phyloP scores from a whole-genome alignment of 2,797 vertebrate species.

The Enteromius paludinosus region DNA sequence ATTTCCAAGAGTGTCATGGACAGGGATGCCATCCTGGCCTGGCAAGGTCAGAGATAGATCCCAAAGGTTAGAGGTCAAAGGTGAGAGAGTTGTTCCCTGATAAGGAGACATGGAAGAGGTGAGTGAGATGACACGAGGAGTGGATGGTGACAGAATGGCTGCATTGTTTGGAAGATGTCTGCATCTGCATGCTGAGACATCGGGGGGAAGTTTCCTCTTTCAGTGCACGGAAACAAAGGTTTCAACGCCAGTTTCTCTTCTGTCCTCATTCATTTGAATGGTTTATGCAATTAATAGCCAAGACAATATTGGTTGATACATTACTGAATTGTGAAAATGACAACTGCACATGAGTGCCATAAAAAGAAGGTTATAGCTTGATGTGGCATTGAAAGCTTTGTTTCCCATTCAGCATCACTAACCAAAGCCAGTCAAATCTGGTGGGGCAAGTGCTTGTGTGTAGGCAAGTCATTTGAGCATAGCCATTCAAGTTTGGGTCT shows the following conservation, averaged over 20 bases:
- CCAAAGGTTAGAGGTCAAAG: conserved; percentile 54
- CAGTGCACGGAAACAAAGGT: conserved; percentile 79
- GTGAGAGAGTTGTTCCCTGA: conserved; percentile 65
- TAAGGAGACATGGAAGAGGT: conserved; percentile 69
- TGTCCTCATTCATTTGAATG: not conserved
- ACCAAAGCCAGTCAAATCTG: conserved; percentile 85
- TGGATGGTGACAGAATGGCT: conserved; percentile 67
- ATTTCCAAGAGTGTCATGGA: conserved; percentile 77
- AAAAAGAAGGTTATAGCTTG: not conserved
- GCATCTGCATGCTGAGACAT: conserved; percentile 81
- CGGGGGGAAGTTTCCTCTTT: conserved; percentile 70
- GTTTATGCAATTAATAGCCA: not conserved
- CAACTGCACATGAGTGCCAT: not conserved
- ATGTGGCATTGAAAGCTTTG: conserved; percentile 80
- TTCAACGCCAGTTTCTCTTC: conserved; percentile 69
- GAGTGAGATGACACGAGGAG: conserved; percentile 66
- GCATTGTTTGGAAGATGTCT: conserved; percentile 75
- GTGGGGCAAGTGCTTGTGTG: conserved; percentile 76
- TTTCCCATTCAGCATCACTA: conserved; percentile 76
- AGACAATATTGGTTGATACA: not conserved
- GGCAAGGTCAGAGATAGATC: conserved; percentile 67
- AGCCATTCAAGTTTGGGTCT: conserved; percentile 80
- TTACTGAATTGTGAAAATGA: not conserved
- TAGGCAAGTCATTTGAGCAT: conserved; percentile 85
- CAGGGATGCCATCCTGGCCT: conserved; percentile 74